Evolutionary conservation across 1,140 invertebrate genomes (phyloP).

Genomic region (Odontomachus brunneus): DNA sequence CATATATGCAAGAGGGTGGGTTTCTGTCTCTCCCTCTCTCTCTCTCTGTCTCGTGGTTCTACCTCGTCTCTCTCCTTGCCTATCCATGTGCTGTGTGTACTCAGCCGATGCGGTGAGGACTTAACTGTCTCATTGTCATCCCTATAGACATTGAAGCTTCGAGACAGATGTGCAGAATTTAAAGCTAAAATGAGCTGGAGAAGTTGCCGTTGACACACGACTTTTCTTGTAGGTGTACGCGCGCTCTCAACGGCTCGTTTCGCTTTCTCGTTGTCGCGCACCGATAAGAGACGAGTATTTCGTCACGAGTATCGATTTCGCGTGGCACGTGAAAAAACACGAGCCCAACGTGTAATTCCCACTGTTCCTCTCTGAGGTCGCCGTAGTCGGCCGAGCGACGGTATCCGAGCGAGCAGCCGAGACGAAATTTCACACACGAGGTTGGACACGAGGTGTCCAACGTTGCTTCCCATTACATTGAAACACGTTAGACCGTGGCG

Average conservation of each 20-base stretch:
- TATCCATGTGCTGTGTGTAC: conserved; percentile 79
- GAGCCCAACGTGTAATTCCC: not conserved
- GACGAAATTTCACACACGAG: conserved; percentile 45
- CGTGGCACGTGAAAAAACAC: not conserved
- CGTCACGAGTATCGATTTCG: not conserved
- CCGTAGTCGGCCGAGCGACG: conserved; percentile 15
- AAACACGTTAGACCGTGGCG: conserved; percentile 65
- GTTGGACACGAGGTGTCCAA: conserved; percentile 36
- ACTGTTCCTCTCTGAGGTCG: not conserved
- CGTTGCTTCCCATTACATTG: conserved; percentile 49
- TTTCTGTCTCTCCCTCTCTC: conserved; percentile 69
- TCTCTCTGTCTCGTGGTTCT: conserved; percentile 70
- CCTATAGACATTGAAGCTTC: conserved; percentile 77
- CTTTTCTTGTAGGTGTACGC: not conserved
- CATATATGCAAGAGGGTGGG: conserved; percentile 58
- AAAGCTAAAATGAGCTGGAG: conserved; percentile 73
- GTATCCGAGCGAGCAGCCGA: conserved; percentile 24
- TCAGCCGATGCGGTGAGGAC: conserved; percentile 81
- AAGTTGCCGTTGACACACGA: conserved; percentile 52
- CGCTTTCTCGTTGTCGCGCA: not conserved
- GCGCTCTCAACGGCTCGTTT: not conserved
- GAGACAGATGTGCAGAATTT: conserved; percentile 83
- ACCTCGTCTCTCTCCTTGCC: conserved; percentile 68
- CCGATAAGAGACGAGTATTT: not conserved
- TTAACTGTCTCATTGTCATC: conserved; percentile 83